Evolutionary conservation across 2,888 invertebrate genomes (phyloP), one percentile per base, ranked within the genome.

Genomic region (Diabrotica balteata): DNA sequence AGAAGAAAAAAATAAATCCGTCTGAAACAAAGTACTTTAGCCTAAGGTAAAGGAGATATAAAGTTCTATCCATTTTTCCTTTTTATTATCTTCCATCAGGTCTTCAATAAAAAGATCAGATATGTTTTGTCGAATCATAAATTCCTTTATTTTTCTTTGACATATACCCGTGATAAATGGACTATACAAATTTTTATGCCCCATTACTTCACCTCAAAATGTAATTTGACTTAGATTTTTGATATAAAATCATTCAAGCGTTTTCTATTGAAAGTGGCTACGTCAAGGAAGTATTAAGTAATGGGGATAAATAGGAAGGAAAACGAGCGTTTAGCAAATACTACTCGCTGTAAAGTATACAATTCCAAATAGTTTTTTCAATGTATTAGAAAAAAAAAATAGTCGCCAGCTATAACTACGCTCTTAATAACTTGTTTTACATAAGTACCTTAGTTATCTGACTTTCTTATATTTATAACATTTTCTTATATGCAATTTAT

Each of bases 121-220:
- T 47, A 47, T 47, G 47, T 47, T 47, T 47, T 47, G 47, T 47
- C 47, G 47, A 47, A 47, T 47, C 47, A 47, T 47, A 47, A 47
- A 47, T 47, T 47, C 47, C 47, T 47, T 47, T 47, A 4, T 47
- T 47, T 47, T 47, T 47, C 47, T 47, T 47, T 47, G 47, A 47
- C 47, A 47, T 47, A 6, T 47, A 47, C 10, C 47, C 47, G 47
- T 47, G 47, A 47, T 47, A 47, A 47, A 47, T 47, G 47, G 47
- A 47, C 47, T 47, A 47, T 47, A 47, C 47, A 47, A 47, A 47
- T 47, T 47, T 47, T 47, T 47, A 47, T 47, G 10, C 47, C 47
- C 47, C 47, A 47, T 47, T 47, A 47, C 47, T 47, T 47, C 47
- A 47, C 47, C 47, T 47, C 47, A 47, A 47, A 47, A 47, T 47